A percentile compares a stretch with the other conserved stretches of the same genome.
Evolutionary conservation across 2,797 vertebrate genomes (phyloP).

Genomic region (Pipistrellus pygmaeus): DNA sequence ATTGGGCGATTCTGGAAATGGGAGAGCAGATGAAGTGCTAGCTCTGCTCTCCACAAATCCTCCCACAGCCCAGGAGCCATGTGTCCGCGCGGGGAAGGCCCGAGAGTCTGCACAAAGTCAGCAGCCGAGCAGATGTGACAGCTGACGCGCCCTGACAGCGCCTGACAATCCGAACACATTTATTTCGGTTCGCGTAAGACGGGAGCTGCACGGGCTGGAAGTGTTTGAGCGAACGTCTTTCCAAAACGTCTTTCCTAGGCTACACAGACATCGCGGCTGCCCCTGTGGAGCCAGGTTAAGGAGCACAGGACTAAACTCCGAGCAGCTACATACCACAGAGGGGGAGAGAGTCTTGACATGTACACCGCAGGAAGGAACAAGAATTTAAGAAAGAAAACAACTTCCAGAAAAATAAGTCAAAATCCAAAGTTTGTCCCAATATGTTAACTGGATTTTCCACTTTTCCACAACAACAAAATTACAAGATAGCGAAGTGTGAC

Average conservation of each 20-base stretch:
- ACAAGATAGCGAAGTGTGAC: constrained; percentile 5
- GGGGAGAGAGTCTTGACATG: not conserved
- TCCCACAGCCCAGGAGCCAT: not conserved
- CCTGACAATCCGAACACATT: not conserved
- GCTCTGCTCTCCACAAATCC: not conserved
- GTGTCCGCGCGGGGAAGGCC: not conserved
- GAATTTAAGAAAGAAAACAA: not conserved
- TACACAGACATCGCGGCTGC: not conserved
- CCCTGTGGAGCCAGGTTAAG: not conserved
- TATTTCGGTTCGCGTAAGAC: not conserved
- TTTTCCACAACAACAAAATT: constrained; percentile 10
- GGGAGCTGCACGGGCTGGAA: not conserved
- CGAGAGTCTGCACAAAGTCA: not conserved
- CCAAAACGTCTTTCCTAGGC: not conserved
- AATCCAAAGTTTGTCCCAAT: not conserved
- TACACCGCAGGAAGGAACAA: not conserved
- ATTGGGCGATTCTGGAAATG: not conserved
- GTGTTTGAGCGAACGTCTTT: not conserved
- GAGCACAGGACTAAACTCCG: not conserved
- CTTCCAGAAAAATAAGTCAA: not conserved
- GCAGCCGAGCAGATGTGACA: not conserved
- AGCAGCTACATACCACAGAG: not conserved
- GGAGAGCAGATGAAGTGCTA: not conserved
- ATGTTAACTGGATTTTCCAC: not conserved
- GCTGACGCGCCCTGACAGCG: not conserved